A percentile compares a stretch with the other conserved stretches of the same genome.
phyloP scores from a whole-genome alignment of 2,797 vertebrate species.

The Myotis pilosus region DNA sequence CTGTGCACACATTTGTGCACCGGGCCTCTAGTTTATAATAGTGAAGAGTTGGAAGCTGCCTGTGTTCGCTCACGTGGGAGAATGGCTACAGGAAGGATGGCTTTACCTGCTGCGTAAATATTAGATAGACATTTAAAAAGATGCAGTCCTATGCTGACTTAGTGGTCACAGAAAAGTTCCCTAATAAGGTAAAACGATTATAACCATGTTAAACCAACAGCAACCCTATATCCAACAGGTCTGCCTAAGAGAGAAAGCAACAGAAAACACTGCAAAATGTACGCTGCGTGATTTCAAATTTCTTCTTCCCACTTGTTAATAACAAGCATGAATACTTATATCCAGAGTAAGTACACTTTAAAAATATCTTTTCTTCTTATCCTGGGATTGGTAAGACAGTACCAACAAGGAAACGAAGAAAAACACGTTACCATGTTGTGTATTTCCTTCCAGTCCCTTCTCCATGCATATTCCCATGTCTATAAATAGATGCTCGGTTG shows the following conservation, averaged over 20 bases:
- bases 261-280: neutral
- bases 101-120: neutral
- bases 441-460: slow-evolving; percentile 61
- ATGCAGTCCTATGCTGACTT: neutral
- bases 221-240: neutral
- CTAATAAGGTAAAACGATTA: neutral
- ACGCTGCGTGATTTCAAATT: neutral
- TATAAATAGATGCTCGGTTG: slow-evolving; percentile 67
- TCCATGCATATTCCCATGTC: slow-evolving; percentile 48
- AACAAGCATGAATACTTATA: neutral
- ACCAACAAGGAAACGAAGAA: slow-evolving; percentile 43
- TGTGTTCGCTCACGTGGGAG: neutral
- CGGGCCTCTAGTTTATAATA: neutral
- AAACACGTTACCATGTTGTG: neutral
- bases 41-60: neutral
- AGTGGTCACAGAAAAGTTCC: neutral
- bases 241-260: neutral
- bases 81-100: neutral
- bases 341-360: slow-evolving; percentile 46
- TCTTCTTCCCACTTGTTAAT: neutral
- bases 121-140: neutral
- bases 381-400: slow-evolving; percentile 22
- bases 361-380: slow-evolving; percentile 36
- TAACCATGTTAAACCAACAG: neutral
- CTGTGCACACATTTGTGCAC: too few relatives aligned